Evolutionary conservation across 2,888 invertebrate species (phyloP), one percentile per base, ranked within the genome.

Genomic region (Fabriciana adippe): DNA sequence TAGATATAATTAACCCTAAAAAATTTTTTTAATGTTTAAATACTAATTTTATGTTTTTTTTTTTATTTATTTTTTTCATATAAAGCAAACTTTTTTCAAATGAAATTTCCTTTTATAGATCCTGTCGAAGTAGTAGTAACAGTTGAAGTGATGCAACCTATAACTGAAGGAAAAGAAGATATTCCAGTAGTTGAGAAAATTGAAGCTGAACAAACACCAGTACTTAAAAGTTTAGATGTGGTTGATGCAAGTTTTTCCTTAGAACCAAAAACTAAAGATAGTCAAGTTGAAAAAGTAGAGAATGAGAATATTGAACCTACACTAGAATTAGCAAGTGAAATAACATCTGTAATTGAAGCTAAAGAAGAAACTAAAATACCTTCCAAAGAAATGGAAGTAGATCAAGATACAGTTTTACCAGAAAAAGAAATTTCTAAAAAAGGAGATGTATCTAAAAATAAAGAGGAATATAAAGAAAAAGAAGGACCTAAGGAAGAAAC

Each of bases 191-290:
- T 35, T 15, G 16, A 54, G 18, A 54, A 21, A 48, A 54, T 55
- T 55, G 50, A 64, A 47, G 53, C 45, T 26, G 31, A 45, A 65
- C 16, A 59, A 53, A 16, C 31, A 57, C 3, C 18, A 61, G 16
- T 8, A 15, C 14, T 3, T 26, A 50, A 61, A 35, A 41, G 71
- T 13, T n/a, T 66, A 6, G 77, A 78, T 64, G 73, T 74, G 3
- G 76, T 77, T 16, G 79, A 79, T 55, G 60, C 71, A 26, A 21
- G 59, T 26, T 41, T 26, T 47, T 26, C 54, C 35, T 13, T 35
- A 21, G 48, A 65, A 62, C 16, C 61, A 26, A 41, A 45, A 16
- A 41, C 15, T 21, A 45, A 66, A 67, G 63, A 3, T 26, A 53
- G 31, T 31, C 53, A 47, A 53, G 48, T 68, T 14, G 47, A 18